phyloP scores from a whole-genome alignment of 1,140 invertebrate genomes.

The Tetragnatha versicolor region DNA sequence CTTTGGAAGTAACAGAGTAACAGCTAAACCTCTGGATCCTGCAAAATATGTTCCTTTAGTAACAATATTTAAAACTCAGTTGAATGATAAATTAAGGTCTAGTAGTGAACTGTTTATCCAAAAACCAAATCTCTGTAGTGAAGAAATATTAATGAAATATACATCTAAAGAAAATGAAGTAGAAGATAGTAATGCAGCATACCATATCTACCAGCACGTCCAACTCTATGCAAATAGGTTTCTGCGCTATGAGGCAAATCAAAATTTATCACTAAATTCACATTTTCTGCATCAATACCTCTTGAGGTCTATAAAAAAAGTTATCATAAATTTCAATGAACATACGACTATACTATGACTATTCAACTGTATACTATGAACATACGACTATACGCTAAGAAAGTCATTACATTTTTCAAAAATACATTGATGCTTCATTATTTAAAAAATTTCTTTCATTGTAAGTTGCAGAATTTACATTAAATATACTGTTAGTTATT shows the following conservation, averaged over 20 bases:
- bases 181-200: background rate
- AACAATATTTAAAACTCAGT: background rate
- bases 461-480: too few relatives aligned
- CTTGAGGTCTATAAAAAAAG: constrained; percentile 63
- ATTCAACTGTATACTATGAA: too few relatives aligned
- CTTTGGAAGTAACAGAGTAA: background rate
- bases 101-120: background rate
- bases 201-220: constrained; percentile 85
- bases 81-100: background rate
- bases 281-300: constrained; percentile 89
- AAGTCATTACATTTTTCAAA: too few relatives aligned
- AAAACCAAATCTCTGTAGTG: background rate
- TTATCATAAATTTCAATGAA: constrained; percentile 60
- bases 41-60: background rate
- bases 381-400: too few relatives aligned
- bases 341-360: too few relatives aligned
- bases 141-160: background rate
- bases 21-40: constrained; percentile 6
- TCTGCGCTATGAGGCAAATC: constrained; percentile 82
- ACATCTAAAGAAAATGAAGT: background rate
- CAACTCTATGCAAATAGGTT: constrained; percentile 95
- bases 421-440: too few relatives aligned
- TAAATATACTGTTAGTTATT: too few relatives aligned
- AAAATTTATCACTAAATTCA: constrained; percentile 93
- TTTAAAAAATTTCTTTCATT: too few relatives aligned